Evolutionary conservation across 2,113 vertebrate genomes (phyloP), one percentile per base, ranked within the genome.

Genomic region (Chloropsis cyanopogon): DNA sequence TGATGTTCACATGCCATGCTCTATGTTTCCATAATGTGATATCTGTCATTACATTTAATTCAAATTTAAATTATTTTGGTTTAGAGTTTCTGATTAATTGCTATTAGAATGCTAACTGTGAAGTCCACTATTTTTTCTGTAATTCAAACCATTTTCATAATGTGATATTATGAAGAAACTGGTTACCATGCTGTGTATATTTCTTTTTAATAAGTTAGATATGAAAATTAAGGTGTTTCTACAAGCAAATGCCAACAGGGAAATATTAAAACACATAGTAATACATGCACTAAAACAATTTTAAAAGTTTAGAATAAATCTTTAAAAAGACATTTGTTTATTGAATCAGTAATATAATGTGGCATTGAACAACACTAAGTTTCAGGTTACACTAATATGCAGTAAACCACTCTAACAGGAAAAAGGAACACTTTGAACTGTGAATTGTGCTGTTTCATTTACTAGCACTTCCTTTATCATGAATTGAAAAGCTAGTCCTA

Each of bases 161-260:
- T 28, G 23, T 42, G 22, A 44, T 19, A 12, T 61, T 65, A 49
- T 49, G 16, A 75, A 82, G 31, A 39, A 88, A 22, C 3, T 19
- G 2, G 1, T 63, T 66, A 49, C 6, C 0, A 0, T 57, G 14
- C 2, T 33, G 50, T 49, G 5, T 37, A 7, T 24, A 63, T 35
- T 86, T 83, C 2, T 59, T 63, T 44, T 61, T 39, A 17, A 44
- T 70, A 47, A 66, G 8, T 26, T 14, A 79, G 3, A 41, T 33
- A 65, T 20, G 26, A 63, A 88, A 75, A 66, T 7, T 39, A 12
- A 22, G 44, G 46, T 29, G 4, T 31, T 70, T 8, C 20, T 70
- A 52, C 5, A 56, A 75, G 7, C 6, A 61, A 93, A 75, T 33
- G 7, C 1, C 18, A 53, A 26, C 2, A 52, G 10, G 25, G 66